Conservation (phyloP, 2,113 vertebrate species). For the human region GRCh38 chr1:61987501-61988000, state of each 20-base stretch:
- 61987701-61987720: not conserved
- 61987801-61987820: not conserved
- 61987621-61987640: not conserved
- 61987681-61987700: not conserved
- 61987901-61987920: not conserved
- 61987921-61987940: too few relatives aligned
- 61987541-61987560: not conserved
- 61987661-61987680: not conserved
- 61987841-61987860: not conserved
- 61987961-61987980: too few relatives aligned
- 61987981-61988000: too few relatives aligned
- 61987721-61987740: not conserved
- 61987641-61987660: not conserved
- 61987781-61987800: not conserved
- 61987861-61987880: not conserved
- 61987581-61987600: not conserved
- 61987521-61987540: not conserved
- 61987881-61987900: not conserved
- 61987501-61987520: not conserved
- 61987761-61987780: not conserved
- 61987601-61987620: not conserved
- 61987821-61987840: not conserved
- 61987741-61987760: too few relatives aligned
- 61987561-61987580: not conserved
- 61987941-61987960: too few relatives aligned